Percentiles rank a stretch among this genome's conserved stretches.
Conservation (phyloP, 1,140 invertebrate genomes). For the Rhagoletis pomonella region DNA sequence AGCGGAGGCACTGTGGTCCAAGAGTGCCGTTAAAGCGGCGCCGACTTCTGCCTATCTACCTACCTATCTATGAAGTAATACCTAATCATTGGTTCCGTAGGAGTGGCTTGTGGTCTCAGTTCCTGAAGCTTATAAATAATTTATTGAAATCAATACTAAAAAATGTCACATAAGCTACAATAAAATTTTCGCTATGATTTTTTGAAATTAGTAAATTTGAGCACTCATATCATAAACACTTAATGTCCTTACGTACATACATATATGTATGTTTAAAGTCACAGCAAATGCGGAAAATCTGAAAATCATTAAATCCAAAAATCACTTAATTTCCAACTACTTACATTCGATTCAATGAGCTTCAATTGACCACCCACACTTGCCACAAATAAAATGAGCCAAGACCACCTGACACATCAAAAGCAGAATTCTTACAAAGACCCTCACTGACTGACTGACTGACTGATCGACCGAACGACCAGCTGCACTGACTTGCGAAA, state of each 20-base stretch:
- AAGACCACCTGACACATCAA: constrained; percentile 35
- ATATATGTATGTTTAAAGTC: neutral
- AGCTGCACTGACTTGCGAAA: constrained; percentile 35
- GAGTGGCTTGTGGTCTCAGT: too few relatives aligned
- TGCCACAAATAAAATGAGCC: neutral
- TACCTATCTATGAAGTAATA: too few relatives aligned
- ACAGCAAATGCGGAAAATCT: constrained; percentile 13
- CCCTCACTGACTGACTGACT: neutral
- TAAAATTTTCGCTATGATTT: neutral
- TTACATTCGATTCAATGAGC: neutral
- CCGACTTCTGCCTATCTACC: too few relatives aligned
- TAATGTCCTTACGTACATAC: neutral
- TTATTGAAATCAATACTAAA: neutral
- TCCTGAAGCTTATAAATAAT: neutral
- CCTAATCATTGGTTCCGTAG: too few relatives aligned
- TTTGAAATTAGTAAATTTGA: too few relatives aligned
- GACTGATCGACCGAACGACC: neutral
- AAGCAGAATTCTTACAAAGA: neutral
- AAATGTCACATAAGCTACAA: neutral
- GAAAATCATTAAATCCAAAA: constrained; percentile 45
- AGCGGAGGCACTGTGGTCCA: too few relatives aligned
- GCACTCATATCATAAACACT: neutral
- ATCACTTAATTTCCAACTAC: constrained; percentile 51
- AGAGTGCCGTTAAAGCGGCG: too few relatives aligned
- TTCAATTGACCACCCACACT: neutral